A percentile compares a stretch with the other conserved stretches of the same genome.
Evolutionary conservation across 1,140 invertebrate genomes (phyloP).

Genomic region (Phymastichus coffea): DNA sequence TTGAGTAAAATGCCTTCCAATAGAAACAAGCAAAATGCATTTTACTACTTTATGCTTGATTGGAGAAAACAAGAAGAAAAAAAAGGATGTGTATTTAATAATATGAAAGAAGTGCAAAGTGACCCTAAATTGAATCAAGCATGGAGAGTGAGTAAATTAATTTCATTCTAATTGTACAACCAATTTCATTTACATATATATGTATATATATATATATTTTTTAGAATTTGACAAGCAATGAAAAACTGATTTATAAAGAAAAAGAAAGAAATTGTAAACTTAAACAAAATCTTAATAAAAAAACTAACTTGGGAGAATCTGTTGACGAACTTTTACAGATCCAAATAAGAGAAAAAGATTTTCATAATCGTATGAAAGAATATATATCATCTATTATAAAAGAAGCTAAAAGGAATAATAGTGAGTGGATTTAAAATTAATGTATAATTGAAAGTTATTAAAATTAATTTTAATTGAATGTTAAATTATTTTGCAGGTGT

Average conservation of each 20-base stretch:
- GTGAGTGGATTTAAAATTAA: not conserved
- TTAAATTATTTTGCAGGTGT: constrained; percentile 3
- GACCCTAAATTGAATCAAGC: constrained; percentile 37
- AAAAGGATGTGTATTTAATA: constrained; percentile 46
- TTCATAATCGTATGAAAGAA: constrained; percentile 1
- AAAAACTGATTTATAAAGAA: constrained; percentile 2
- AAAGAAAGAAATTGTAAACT: constrained; percentile 4
- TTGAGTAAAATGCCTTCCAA: constrained; percentile 56
- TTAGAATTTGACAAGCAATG: constrained; percentile 2
- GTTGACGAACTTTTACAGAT: not conserved
- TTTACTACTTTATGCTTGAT: constrained; percentile 52
- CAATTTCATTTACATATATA: not conserved
- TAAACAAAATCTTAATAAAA: not conserved
- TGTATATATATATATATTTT: not conserved
- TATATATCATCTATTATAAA: constrained; percentile 2
- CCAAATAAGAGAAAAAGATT: not conserved
- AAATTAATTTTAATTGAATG: not conserved
- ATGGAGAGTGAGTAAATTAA: constrained; percentile 31
- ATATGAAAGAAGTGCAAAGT: constrained; percentile 44
- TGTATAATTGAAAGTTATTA: not conserved
- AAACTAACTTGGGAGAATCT: not conserved
- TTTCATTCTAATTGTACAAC: not conserved
- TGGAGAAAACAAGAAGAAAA: constrained; percentile 48
- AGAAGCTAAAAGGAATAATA: not conserved
- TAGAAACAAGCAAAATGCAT: constrained; percentile 45